Evolutionary conservation across 2,888 invertebrate species (phyloP).

Genomic region (Cryptocephalus moraei): DNA sequence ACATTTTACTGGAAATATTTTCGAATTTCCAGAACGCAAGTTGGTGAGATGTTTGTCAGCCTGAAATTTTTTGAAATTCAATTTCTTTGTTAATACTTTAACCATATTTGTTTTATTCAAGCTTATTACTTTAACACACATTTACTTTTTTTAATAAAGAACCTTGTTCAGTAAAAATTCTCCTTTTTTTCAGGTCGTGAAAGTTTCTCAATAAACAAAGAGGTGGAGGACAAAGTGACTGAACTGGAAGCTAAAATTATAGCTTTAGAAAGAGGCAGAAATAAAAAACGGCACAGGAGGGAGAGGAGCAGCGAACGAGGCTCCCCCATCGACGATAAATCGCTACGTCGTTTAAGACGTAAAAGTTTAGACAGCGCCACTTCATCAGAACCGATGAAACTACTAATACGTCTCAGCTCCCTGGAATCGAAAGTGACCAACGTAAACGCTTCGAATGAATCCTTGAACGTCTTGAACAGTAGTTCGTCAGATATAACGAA

Average conservation of each 20-base stretch:
- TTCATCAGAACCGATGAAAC: slow-evolving; percentile 70
- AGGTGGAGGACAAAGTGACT: slow-evolving; percentile 75
- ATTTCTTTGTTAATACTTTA: no score
- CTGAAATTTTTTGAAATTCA: no score
- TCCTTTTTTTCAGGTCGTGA: slow-evolving; percentile 43
- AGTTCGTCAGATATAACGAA: slow-evolving; percentile 35
- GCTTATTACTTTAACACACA: no score
- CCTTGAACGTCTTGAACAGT: slow-evolving; percentile 39
- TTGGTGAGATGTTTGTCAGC: no score
- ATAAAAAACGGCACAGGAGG: slow-evolving; percentile 38
- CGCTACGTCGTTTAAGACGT: slow-evolving; percentile 45
- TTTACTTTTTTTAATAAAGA: no score
- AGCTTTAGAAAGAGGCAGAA: slow-evolving; percentile 47
- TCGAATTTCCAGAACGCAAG: no score
- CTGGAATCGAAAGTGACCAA: slow-evolving; percentile 68
- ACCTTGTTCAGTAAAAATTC: no score
- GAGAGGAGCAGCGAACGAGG: slow-evolving; percentile 37
- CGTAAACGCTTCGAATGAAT: slow-evolving; percentile 50
- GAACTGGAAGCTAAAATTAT: slow-evolving; percentile 70
- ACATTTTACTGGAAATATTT: no score
- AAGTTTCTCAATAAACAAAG: slow-evolving; percentile 69
- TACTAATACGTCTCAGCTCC: slow-evolving; percentile 63
- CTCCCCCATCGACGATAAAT: slow-evolving; percentile 31
- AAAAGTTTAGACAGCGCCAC: slow-evolving; percentile 72
- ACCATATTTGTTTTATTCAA: no score